Evolutionary conservation across 2,113 vertebrate species (phyloP).

Genomic region (Gopherus evgoodei): DNA sequence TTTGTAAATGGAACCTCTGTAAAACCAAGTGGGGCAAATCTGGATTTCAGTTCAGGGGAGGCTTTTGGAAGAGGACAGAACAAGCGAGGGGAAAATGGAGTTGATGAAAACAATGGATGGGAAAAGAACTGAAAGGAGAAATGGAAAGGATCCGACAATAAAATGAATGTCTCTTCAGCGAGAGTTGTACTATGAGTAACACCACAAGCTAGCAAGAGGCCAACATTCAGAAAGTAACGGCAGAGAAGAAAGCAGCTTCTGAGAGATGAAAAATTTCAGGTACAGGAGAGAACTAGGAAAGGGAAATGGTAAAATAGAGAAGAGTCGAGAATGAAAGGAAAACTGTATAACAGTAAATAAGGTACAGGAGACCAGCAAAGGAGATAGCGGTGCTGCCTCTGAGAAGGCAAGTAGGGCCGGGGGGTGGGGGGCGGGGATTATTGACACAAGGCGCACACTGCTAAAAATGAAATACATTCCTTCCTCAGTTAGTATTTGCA

Average conservation of each 20-base stretch:
- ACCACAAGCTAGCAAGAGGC: neutral
- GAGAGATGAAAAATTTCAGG: neutral
- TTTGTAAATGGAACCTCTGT: neutral
- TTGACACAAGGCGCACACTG: conserved; percentile 44
- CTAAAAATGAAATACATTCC: conserved; percentile 69
- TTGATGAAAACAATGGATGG: neutral
- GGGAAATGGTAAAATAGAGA: neutral
- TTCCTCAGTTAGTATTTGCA: conserved; percentile 67
- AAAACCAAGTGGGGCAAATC: neutral
- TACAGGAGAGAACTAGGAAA: neutral
- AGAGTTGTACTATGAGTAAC: neutral
- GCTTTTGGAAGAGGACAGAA: neutral
- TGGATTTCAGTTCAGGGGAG: neutral
- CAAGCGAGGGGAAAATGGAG: neutral
- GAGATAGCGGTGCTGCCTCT: conserved; percentile 1
- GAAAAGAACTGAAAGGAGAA: neutral
- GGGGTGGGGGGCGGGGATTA: conserved; percentile 42
- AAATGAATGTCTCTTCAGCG: neutral
- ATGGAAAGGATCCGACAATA: neutral
- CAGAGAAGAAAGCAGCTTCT: neutral
- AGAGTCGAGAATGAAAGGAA: neutral
- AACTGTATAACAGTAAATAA: neutral
- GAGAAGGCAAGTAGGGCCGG: neutral
- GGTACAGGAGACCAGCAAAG: conserved; percentile 29
- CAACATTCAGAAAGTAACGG: neutral